These are phyloP conservation scores for Hesperia comma DNA, from an alignment of 2,888 invertebrate species.

Conservation along the genomic window DNA sequence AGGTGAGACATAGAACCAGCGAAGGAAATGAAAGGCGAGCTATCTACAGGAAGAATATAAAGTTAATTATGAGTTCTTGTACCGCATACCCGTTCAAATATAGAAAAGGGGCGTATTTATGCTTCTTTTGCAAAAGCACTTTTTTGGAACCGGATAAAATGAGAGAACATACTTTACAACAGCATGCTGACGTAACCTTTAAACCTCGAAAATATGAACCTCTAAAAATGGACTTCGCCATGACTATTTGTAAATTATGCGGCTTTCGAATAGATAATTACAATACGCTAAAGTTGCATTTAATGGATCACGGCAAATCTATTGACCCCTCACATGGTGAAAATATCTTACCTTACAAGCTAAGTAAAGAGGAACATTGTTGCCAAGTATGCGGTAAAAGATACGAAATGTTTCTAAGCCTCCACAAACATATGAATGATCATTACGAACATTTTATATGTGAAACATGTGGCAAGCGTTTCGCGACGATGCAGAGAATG, in stretches of 20 bases:
- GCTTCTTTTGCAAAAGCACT: slow-evolving; percentile 71
- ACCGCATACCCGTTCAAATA: slow-evolving; percentile 79
- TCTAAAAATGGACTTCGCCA: slow-evolving; percentile 72
- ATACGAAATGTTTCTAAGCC: slow-evolving; percentile 74
- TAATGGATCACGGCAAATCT: slow-evolving; percentile 62
- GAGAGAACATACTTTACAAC: slow-evolving; percentile 62
- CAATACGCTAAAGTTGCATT: slow-evolving; percentile 61
- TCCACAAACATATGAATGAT: slow-evolving; percentile 78
- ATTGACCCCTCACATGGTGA: slow-evolving; percentile 70
- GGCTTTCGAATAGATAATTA: slow-evolving; percentile 60
- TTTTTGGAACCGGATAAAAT: slow-evolving; percentile 74
- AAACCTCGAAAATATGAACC: slow-evolving; percentile 76
- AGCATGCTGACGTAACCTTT: slow-evolving; percentile 59
- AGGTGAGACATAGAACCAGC: slow-evolving; percentile 41
- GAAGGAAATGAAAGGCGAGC: slow-evolving; percentile 63
- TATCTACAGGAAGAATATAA: slow-evolving; percentile 70
- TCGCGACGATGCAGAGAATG: slow-evolving; percentile 73
- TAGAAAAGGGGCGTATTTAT: slow-evolving; percentile 71
- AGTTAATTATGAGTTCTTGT: slow-evolving; percentile 64
- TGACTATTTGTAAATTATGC: slow-evolving; percentile 66
- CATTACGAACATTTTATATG: slow-evolving; percentile 77
- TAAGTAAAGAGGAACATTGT: slow-evolving; percentile 67
- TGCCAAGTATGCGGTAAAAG: slow-evolving; percentile 75
- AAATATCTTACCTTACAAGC: slow-evolving; percentile 71
- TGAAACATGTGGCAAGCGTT: slow-evolving; percentile 75